These are phyloP conservation scores for Dyspetes luteomarginatus DNA, from an alignment of 2,888 invertebrate genomes.

Conservation along the genomic window DNA sequence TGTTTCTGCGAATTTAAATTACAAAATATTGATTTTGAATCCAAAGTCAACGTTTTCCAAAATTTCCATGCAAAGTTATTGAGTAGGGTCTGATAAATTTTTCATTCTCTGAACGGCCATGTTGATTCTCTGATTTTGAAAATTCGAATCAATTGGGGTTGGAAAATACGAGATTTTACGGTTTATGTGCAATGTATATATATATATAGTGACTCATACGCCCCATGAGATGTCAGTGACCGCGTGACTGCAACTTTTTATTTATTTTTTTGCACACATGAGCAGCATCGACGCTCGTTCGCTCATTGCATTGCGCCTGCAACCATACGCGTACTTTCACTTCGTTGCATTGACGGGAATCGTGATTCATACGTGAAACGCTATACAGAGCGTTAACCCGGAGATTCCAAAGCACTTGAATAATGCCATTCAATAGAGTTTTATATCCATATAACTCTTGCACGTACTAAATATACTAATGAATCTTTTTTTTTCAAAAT, in stretches of 20 bases:
- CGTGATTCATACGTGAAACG: slow-evolving; percentile 67
- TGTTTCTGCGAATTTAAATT: too few species aligned
- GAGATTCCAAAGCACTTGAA: slow-evolving; percentile 64
- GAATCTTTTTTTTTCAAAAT: not conserved
- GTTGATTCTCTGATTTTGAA: too few species aligned
- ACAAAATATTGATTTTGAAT: too few species aligned
- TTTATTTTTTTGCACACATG: slow-evolving; percentile 15
- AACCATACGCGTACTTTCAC: slow-evolving; percentile 62
- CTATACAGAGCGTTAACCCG: slow-evolving; percentile 66
- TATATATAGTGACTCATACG: slow-evolving; percentile 12
- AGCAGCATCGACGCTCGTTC: slow-evolving; percentile 34
- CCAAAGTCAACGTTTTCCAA: too few species aligned
- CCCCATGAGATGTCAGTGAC: slow-evolving; percentile 75
- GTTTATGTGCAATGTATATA: not conserved
- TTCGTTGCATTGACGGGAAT: slow-evolving; percentile 58
- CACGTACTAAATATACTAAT: slow-evolving; percentile 20
- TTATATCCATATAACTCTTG: not conserved
- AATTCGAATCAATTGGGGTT: too few species aligned
- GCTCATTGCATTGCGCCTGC: slow-evolving; percentile 50
- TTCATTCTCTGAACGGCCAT: too few species aligned
- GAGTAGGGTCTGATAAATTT: too few species aligned
- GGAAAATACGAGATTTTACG: too few species aligned
- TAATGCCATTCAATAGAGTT: slow-evolving; percentile 52
- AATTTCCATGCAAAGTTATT: too few species aligned
- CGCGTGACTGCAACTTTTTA: slow-evolving; percentile 51